A percentile compares a stretch with the other conserved stretches of the same genome.
phyloP scores from a whole-genome alignment of 2,113 vertebrate genomes.

The Oenanthe melanoleuca region DNA sequence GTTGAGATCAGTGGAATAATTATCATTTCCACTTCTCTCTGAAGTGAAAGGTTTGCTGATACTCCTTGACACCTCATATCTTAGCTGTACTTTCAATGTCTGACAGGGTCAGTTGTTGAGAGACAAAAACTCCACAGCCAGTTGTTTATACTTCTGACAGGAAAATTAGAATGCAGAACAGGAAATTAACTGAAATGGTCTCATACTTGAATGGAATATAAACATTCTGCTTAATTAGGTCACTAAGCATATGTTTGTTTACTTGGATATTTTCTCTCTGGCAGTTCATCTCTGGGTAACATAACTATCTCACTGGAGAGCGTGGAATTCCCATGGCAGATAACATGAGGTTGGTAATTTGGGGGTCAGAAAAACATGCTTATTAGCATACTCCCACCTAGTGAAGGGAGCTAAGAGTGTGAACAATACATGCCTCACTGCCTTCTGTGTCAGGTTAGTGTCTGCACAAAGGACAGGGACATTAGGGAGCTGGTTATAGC shows the following conservation, averaged over 20 bases:
- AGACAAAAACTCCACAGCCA: slow-evolving; percentile 12
- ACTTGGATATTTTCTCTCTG: slow-evolving; percentile 41
- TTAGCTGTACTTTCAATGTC: not conserved
- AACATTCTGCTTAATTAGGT: slow-evolving; percentile 63
- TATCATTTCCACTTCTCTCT: not conserved
- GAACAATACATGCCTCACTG: not conserved
- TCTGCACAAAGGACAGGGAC: not conserved
- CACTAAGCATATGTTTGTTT: slow-evolving; percentile 62
- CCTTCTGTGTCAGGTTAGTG: not conserved
- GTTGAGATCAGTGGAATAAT: not conserved
- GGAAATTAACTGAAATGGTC: slow-evolving; percentile 51
- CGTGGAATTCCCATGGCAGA: slow-evolving; percentile 10
- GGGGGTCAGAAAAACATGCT: not conserved
- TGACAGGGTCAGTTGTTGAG: not conserved
- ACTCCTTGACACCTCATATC: not conserved
- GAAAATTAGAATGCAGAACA: slow-evolving; percentile 51
- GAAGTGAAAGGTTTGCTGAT: not conserved
- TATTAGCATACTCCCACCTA: not conserved
- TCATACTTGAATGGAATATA: slow-evolving; percentile 51
- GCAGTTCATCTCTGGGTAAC: slow-evolving; percentile 45
- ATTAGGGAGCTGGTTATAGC: not conserved
- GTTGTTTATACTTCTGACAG: slow-evolving; percentile 31
- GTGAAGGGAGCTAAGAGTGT: not conserved
- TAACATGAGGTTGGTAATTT: not conserved
- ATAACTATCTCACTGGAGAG: not conserved